Evolutionary conservation across 2,888 invertebrate species (phyloP).

Genomic region (Smittia sp.): DNA sequence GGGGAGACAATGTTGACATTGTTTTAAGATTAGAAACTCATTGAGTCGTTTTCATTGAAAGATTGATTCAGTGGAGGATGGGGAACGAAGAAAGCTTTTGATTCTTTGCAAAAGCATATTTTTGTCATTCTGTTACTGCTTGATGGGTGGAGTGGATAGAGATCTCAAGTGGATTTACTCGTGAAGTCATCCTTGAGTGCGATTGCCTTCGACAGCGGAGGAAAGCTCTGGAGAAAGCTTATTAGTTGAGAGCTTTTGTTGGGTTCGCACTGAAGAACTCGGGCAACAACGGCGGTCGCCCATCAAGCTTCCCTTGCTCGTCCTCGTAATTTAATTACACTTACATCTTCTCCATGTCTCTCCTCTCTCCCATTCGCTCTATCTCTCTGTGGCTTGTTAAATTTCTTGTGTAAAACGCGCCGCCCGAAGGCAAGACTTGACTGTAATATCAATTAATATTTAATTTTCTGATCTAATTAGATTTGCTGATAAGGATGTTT

Average conservation of each 20-base stretch:
- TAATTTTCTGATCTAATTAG: conserved; percentile 20
- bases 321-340: not conserved
- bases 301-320: not conserved
- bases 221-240: too few species aligned
- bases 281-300: too few species aligned
- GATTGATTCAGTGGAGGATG: too few species aligned
- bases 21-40: conserved; percentile 4
- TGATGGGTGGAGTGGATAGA: too few species aligned
- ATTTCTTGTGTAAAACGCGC: not conserved
- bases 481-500: conserved; percentile 19
- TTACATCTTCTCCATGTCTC: conserved; percentile 1
- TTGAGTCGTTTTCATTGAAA: not conserved
- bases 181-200: not conserved
- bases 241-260: too few species aligned
- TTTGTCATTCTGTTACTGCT: too few species aligned
- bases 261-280: too few species aligned
- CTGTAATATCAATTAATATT: conserved; percentile 23
- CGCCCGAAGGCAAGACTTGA: not conserved
- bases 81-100: too few species aligned
- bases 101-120: too few species aligned
- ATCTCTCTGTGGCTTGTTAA: conserved; percentile 12
- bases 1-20: conserved; percentile 11
- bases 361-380: not conserved
- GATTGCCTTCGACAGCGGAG: not conserved
- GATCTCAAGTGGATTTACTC: too few species aligned